phyloP scores from a whole-genome alignment of 2,888 invertebrate species.

The Temnothorax rugatulus region DNA sequence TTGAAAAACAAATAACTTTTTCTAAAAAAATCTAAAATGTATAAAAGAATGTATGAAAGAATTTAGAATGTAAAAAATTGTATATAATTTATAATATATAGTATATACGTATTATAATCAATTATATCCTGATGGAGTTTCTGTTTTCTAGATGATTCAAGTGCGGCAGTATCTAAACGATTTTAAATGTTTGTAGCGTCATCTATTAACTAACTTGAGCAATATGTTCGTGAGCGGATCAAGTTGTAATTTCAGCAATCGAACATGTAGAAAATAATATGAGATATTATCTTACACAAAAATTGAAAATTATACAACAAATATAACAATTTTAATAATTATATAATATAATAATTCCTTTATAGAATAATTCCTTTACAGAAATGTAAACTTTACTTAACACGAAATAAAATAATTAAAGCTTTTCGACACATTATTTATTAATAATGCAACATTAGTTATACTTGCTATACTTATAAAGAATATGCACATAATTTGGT shows the following conservation, averaged over 20 bases:
- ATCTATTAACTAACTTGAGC: constrained; percentile 7
- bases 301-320: not conserved
- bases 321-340: constrained; percentile 1
- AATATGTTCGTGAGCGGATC: not conserved
- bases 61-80: not conserved
- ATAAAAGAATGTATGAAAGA: constrained; percentile 1
- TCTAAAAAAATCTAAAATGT: too few relatives aligned
- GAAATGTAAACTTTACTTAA: not conserved
- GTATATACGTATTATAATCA: not conserved
- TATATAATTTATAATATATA: not conserved
- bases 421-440: not conserved
- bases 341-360: not conserved
- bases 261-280: constrained; percentile 40
- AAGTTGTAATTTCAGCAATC: constrained; percentile 11
- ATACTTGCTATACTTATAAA: not conserved
- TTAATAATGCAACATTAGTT: not conserved
- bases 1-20: not conserved
- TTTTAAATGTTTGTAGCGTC: constrained; percentile 29
- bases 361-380: not conserved
- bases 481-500: not conserved
- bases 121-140: not conserved
- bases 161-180: not conserved
- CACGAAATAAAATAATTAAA: not conserved
- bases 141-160: not conserved
- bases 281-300: not conserved